Evolutionary conservation across 2,113 vertebrate species (phyloP).

Genomic region (Pangasianodon hypophthalmus): DNA sequence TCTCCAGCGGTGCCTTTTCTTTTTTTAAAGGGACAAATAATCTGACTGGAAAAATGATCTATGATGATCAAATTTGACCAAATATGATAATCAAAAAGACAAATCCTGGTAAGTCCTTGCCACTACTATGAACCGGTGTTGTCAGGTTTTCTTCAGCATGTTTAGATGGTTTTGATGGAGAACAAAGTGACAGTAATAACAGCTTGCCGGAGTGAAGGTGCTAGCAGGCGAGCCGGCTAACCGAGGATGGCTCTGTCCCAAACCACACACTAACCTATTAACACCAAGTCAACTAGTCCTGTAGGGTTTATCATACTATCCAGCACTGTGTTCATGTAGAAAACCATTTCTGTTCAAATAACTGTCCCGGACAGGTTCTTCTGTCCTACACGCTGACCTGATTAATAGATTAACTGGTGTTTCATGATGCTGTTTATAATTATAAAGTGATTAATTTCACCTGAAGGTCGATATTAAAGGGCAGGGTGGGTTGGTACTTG

Average conservation of each 20-base stretch:
- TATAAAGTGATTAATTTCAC: background rate
- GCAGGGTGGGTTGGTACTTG: background rate
- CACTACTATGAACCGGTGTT: background rate
- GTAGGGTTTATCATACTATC: too few species aligned
- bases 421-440: background rate
- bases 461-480: background rate
- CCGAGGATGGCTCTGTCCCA: background rate
- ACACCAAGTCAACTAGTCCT: background rate
- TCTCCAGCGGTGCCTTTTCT: background rate
- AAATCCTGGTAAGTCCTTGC: background rate
- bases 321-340: background rate
- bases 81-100: background rate
- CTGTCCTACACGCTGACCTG: background rate
- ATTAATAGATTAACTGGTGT: background rate
- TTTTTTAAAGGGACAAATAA: slow-evolving; percentile 2
- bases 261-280: slow-evolving; percentile 2
- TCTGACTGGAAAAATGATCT: background rate
- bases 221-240: background rate
- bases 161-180: background rate
- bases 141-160: background rate
- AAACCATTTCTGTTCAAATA: background rate
- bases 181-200: background rate
- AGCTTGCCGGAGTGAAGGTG: background rate
- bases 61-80: slow-evolving; percentile 4
- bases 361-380: background rate